These are phyloP conservation scores for Formica exsecta DNA, from an alignment of 1,140 invertebrate species.

Conservation along the genomic window DNA sequence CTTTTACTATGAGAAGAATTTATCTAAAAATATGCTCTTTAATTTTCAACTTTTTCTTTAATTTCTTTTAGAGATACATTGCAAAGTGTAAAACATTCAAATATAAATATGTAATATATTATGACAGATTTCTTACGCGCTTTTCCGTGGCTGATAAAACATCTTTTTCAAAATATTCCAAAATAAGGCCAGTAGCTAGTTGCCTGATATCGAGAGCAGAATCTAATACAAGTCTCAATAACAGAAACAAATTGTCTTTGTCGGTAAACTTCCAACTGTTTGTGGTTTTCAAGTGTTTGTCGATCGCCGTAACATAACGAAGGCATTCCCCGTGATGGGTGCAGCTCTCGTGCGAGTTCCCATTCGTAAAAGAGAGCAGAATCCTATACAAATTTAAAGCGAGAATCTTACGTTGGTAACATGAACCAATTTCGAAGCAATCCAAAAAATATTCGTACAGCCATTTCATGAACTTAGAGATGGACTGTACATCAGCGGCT, in stretches of 20 bases:
- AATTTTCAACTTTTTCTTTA: neutral
- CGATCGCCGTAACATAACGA: slow-evolving; percentile 1
- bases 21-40: neutral
- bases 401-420: slow-evolving; percentile 87
- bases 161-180: slow-evolving; percentile 80
- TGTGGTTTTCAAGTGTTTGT: slow-evolving; percentile 60
- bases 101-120: neutral
- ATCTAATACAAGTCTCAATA: slow-evolving; percentile 83
- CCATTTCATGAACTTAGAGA: slow-evolving; percentile 84
- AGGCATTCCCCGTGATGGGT: slow-evolving; percentile 8
- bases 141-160: slow-evolving; percentile 71
- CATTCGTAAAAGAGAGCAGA: slow-evolving; percentile 73
- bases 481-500: slow-evolving; percentile 11
- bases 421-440: slow-evolving; percentile 86
- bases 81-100: neutral
- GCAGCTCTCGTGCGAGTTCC: neutral
- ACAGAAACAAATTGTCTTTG: slow-evolving; percentile 72
- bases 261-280: slow-evolving; percentile 82
- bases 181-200: slow-evolving; percentile 82
- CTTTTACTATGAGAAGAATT: neutral
- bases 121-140: slow-evolving; percentile 67
- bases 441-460: slow-evolving; percentile 85
- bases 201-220: slow-evolving; percentile 85
- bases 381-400: slow-evolving; percentile 83
- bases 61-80: neutral